A percentile compares a stretch with the other conserved stretches of the same genome.
phyloP scores from a whole-genome alignment of 2,797 vertebrate genomes.

The Urosaurus nigricauda region DNA sequence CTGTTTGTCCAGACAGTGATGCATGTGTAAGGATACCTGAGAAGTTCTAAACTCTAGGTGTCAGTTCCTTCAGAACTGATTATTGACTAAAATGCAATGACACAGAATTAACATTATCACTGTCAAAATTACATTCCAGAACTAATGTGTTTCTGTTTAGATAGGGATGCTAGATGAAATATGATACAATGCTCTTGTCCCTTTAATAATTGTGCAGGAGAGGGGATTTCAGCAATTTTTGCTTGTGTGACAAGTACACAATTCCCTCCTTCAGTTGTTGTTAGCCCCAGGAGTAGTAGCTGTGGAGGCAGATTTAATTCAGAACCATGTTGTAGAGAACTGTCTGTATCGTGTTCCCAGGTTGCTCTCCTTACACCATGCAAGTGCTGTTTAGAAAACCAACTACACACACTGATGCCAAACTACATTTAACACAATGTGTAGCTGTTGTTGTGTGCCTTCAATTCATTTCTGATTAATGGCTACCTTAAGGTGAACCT shows the following conservation, averaged over 20 bases:
- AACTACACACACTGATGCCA: not conserved
- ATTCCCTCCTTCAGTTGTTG: not conserved
- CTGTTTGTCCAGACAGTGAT: not conserved
- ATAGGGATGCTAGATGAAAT: too few relatives aligned
- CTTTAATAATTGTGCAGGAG: too few relatives aligned
- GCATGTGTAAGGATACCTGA: not conserved
- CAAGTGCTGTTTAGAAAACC: not conserved
- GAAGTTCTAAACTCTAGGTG: not conserved
- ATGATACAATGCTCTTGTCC: too few relatives aligned
- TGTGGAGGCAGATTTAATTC: not conserved
- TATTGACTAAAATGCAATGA: not conserved
- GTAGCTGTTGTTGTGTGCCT: not conserved
- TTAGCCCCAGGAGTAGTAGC: not conserved
- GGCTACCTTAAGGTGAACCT: too few relatives aligned
- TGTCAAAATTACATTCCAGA: too few relatives aligned
- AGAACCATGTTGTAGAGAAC: not conserved
- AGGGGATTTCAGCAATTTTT: too few relatives aligned
- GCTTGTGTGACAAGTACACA: too few relatives aligned
- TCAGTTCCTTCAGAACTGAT: not conserved
- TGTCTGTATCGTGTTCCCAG: not conserved
- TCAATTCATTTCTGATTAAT: too few relatives aligned
- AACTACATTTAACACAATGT: not conserved
- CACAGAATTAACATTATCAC: too few relatives aligned
- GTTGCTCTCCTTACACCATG: not conserved
- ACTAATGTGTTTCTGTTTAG: too few relatives aligned